phyloP scores from a whole-genome alignment of 2,888 invertebrate species.

The Diabrotica balteata region DNA sequence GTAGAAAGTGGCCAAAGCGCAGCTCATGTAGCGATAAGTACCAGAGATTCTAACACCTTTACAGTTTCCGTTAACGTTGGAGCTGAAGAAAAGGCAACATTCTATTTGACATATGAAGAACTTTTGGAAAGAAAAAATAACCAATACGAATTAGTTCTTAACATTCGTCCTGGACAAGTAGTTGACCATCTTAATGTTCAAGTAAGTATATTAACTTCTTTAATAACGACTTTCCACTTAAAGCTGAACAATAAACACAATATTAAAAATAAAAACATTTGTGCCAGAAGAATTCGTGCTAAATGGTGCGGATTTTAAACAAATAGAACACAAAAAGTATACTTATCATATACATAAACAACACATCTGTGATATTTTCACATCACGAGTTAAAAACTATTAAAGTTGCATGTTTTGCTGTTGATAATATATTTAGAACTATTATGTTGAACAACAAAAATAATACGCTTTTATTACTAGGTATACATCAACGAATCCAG shows the following conservation, averaged over 20 bases:
- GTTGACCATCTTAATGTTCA: slow-evolving; percentile 65
- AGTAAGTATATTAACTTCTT: slow-evolving; percentile 8
- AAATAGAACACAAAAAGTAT: too few relatives aligned
- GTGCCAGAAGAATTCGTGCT: too few relatives aligned
- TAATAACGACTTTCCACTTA: too few relatives aligned
- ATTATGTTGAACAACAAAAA: too few relatives aligned
- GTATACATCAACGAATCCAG: slow-evolving; percentile 69
- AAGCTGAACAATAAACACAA: too few relatives aligned
- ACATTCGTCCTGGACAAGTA: slow-evolving; percentile 70
- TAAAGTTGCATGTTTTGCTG: too few relatives aligned
- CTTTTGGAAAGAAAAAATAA: slow-evolving; percentile 68
- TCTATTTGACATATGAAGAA: slow-evolving; percentile 76
- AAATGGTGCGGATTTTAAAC: too few relatives aligned
- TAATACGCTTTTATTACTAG: slow-evolving; percentile 26
- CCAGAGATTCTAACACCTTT: slow-evolving; percentile 73
- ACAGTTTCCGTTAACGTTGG: slow-evolving; percentile 71
- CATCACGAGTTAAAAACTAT: too few relatives aligned
- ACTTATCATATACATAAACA: too few relatives aligned
- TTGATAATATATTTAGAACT: too few relatives aligned
- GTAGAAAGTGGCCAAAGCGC: slow-evolving; percentile 56
- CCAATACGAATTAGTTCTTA: slow-evolving; percentile 72
- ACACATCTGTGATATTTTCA: too few relatives aligned
- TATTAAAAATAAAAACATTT: too few relatives aligned
- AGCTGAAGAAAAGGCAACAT: slow-evolving; percentile 65
- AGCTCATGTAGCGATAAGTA: slow-evolving; percentile 67